Conservation (phyloP, 37 sponge, comb jelly and placozoan species). For the Agelas oroides region DNA sequence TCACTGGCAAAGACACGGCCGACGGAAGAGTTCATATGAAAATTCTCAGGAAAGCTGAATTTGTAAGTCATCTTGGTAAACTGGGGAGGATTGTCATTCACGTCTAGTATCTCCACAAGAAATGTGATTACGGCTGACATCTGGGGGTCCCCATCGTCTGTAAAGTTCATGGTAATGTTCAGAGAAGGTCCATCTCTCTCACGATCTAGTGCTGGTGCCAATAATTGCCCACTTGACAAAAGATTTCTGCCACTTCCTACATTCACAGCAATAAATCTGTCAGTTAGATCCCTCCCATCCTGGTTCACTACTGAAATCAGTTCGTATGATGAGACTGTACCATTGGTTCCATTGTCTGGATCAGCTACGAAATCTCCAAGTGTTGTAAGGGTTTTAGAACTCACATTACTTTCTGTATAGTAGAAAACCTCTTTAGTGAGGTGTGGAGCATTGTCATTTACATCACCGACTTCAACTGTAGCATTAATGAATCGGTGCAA, state of each 20-base stretch:
- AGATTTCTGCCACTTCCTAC: neutral
- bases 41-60: slow-evolving; percentile 18
- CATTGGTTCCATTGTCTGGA: slow-evolving; percentile 31
- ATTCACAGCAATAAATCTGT: neutral
- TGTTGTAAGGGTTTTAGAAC: neutral
- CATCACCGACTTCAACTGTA: slow-evolving; percentile 4
- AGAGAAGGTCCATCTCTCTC: slow-evolving; percentile 9
- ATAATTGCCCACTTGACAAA: neutral
- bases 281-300: neutral
- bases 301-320: slow-evolving; percentile 6
- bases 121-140: neutral
- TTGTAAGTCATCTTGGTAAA: neutral
- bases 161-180: slow-evolving; percentile 12
- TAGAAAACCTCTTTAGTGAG: neutral
- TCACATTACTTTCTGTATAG: neutral
- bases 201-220: slow-evolving; percentile 2
- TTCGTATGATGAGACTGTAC: neutral
- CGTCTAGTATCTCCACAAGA: slow-evolving; percentile 10
- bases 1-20: slow-evolving; percentile 27
- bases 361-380: neutral
- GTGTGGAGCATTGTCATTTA: slow-evolving; percentile 42
- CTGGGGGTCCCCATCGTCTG: slow-evolving; percentile 21
- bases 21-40: neutral
- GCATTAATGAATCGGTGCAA: neutral
- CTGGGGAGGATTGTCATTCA: slow-evolving; percentile 42